These are phyloP conservation scores for Leucoraja ocellata DNA, from an alignment of 2,797 vertebrate genomes.

Conservation along the genomic window DNA sequence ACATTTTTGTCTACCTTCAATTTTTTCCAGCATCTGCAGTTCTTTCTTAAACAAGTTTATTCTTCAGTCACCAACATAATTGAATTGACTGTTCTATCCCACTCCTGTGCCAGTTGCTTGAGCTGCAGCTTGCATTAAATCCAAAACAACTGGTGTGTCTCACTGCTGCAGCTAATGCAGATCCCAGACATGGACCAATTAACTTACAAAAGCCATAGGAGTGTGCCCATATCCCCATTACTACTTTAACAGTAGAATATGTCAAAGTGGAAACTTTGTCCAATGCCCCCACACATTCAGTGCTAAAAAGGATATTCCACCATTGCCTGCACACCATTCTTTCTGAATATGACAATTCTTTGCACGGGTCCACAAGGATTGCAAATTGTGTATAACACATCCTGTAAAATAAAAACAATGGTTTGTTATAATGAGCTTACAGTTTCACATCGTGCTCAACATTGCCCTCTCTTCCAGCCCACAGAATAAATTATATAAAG, in stretches of 20 bases:
- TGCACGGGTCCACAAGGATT: slow-evolving; percentile 94
- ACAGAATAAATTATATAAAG: background rate
- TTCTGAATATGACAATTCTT: slow-evolving; percentile 92
- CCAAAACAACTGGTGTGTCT: background rate
- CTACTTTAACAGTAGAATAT: background rate
- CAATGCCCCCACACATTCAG: background rate
- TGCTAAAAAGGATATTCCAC: slow-evolving; percentile 92
- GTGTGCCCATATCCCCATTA: background rate
- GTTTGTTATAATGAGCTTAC: background rate
- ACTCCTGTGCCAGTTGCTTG: background rate
- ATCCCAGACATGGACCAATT: background rate
- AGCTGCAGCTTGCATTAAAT: background rate
- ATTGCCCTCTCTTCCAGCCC: background rate
- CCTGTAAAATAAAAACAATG: slow-evolving; percentile 54
- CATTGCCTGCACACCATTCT: slow-evolving; percentile 95
- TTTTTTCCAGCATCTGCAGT: too few species aligned
- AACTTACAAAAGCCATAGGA: background rate
- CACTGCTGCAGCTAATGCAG: background rate
- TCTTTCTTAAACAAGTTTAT: background rate
- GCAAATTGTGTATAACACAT: slow-evolving; percentile 91
- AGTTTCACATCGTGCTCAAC: background rate
- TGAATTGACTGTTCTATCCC: background rate
- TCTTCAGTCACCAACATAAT: background rate
- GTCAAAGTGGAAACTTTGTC: background rate
- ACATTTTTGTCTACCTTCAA: too few species aligned